Conservation (phyloP, 2,888 invertebrate species). For the Trichogramma dendrolimi region DNA sequence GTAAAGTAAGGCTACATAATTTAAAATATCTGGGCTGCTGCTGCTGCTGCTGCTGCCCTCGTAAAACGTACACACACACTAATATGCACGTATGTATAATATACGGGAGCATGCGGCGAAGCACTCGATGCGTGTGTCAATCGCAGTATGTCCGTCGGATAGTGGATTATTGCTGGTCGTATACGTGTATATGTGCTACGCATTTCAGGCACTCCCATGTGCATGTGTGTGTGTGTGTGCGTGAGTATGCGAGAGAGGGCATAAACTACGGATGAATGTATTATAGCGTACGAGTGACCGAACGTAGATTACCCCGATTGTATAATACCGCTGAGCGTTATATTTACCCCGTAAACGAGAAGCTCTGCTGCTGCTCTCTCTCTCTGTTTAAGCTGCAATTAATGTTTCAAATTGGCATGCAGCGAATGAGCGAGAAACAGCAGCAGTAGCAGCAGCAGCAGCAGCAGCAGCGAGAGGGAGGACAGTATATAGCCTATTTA, state of each 20-base stretch:
- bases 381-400: conserved; percentile 51
- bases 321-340: conserved; percentile 42
- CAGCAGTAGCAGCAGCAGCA: neutral
- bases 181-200: conserved; percentile 1
- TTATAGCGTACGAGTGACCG: conserved; percentile 40
- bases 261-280: conserved; percentile 41
- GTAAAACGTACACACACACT: too few species aligned
- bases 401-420: conserved; percentile 50
- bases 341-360: neutral
- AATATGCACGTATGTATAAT: too few species aligned
- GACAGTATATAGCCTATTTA: conserved; percentile 18
- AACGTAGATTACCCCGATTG: conserved; percentile 45
- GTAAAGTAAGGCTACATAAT: too few species aligned
- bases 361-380: neutral
- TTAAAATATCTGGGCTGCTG: too few species aligned
- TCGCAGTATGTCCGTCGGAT: conserved; percentile 19
- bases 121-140: conserved; percentile 20
- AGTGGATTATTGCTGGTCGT: neutral
- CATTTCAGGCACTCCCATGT: conserved; percentile 5
- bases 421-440: conserved; percentile 19
- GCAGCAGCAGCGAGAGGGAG: conserved; percentile 24
- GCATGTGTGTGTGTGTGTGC: conserved; percentile 11
- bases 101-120: too few species aligned
- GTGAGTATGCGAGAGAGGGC: conserved; percentile 13
- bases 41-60: too few species aligned